Evolutionary conservation across 2,113 vertebrate species (phyloP), one percentile per base, ranked within the genome.

Genomic region (Cromileptes altivelis): DNA sequence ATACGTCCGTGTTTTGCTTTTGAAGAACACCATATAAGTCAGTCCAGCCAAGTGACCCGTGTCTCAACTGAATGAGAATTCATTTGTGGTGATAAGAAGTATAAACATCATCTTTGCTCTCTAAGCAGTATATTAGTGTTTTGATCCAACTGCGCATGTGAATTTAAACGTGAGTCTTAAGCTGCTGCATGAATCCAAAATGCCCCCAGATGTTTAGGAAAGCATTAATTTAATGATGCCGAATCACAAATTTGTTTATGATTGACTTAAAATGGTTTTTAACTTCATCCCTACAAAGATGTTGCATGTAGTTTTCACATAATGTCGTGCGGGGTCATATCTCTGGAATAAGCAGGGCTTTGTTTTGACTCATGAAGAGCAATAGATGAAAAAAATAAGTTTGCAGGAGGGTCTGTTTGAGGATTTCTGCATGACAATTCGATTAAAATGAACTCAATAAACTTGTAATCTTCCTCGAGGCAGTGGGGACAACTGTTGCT

Each of bases 1-100:
- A 78, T 69, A 62, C 61, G 40, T 37, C 45, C 4, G 0, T 81
- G 77, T 72, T 81, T 57, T 60, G 25, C 73, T 71, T 37, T 37
- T 53, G 72, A 78, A 79, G 27, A 72, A n/a, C 19, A 64, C 84
- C 85, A 81, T 81, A 88, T 85, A 88, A 71, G 84, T 72, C 78
- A 40, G 63, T 79, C 15, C 56, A 55, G 73, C 2, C 27, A 56
- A 33, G 27, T 60, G 75, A 75, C 49, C 75, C 70, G 58, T 23
- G 52, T 30, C 53, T 68, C 71, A 71, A 42, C 69, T 42, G 18
- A 27, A 69, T 27, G 58, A 47, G 58, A 76, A 64, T 49, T 30
- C 18, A 87, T 78, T 70, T 76, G 69, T 47, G 19, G 21, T 37
- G 63, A 82, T 71, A 69, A 79, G 70, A 78, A 76, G 15, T 23